These are phyloP conservation scores for Hypomesus transpacificus DNA, from an alignment of 2,113 vertebrate species.

Conservation along the genomic window DNA sequence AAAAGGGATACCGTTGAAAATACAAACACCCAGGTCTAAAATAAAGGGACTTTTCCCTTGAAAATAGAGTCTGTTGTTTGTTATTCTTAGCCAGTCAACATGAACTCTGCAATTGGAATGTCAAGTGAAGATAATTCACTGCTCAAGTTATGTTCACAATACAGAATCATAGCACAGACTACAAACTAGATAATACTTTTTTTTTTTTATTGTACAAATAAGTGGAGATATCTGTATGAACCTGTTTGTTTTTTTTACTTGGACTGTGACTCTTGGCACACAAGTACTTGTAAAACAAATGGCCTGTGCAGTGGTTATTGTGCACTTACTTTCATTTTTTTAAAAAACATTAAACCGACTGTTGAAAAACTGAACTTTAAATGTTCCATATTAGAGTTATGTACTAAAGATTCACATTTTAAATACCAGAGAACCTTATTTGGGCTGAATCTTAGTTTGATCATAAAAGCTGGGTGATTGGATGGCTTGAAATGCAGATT, in stretches of 20 bases:
- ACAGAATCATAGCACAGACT: background rate
- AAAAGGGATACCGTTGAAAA: constrained; percentile 25
- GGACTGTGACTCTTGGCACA: background rate
- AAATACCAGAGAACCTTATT: constrained; percentile 10
- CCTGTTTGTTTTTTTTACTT: constrained; percentile 2
- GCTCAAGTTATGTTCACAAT: constrained; percentile 7
- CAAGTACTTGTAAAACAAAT: constrained; percentile 28
- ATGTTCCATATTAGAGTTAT: background rate
- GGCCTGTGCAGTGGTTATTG: constrained; percentile 27
- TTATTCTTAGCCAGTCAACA: constrained; percentile 36
- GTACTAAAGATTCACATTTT: constrained; percentile 20
- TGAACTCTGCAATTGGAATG: constrained; percentile 16
- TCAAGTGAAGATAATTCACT: constrained; percentile 11
- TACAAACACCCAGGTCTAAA: constrained; percentile 35
- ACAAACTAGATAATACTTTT: too few relatives aligned
- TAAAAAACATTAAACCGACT: constrained; percentile 37
- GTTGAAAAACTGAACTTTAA: background rate
- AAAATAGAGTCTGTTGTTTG: constrained; percentile 21
- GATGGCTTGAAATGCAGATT: too few relatives aligned
- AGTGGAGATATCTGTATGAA: constrained; percentile 1
- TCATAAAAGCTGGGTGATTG: background rate
- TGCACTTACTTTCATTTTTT: constrained; percentile 44
- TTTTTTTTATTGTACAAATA: too few relatives aligned
- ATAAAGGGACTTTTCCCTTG: constrained; percentile 37
- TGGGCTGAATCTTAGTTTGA: constrained; percentile 27